Percentiles rank a stretch among this genome's conserved stretches.
These are phyloP conservation scores for Anagrus nilaparvatae DNA, from an alignment of 1,140 invertebrate species.

Conservation along the genomic window DNA sequence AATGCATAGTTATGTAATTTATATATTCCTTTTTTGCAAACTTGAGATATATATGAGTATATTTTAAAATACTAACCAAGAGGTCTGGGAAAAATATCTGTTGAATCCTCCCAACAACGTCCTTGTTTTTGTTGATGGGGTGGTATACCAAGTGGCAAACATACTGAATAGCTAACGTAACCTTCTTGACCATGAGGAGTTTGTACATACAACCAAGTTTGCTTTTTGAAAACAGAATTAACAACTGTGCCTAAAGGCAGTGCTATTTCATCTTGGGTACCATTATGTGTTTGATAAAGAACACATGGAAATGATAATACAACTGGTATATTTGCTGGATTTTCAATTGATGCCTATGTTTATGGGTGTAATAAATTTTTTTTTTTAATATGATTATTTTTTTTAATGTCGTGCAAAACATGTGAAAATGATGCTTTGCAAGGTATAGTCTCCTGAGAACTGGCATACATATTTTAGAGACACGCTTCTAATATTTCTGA, in stretches of 20 bases:
- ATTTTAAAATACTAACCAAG: slow-evolving; percentile 20
- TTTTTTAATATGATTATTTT: slow-evolving; percentile 10
- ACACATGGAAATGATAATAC: slow-evolving; percentile 64
- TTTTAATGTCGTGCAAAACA: neutral
- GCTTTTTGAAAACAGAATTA: slow-evolving; percentile 74
- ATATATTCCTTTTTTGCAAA: neutral
- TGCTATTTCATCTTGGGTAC: slow-evolving; percentile 56
- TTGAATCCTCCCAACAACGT: slow-evolving; percentile 68
- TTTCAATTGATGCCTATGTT: slow-evolving; percentile 55
- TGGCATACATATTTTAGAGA: too few species aligned
- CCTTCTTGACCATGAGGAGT: slow-evolving; percentile 70
- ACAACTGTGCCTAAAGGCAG: slow-evolving; percentile 72
- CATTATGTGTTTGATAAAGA: slow-evolving; percentile 63
- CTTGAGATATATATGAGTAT: neutral
- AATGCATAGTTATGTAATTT: neutral
- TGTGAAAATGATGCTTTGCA: neutral
- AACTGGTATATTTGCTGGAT: slow-evolving; percentile 70
- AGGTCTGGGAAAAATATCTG: slow-evolving; percentile 65
- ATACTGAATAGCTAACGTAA: slow-evolving; percentile 63
- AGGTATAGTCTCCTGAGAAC: too few species aligned
- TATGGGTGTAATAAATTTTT: too few species aligned
- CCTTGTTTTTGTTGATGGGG: slow-evolving; percentile 38
- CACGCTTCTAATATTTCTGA: too few species aligned
- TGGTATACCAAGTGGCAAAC: slow-evolving; percentile 62
- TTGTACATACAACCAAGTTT: slow-evolving; percentile 72